phyloP scores from a whole-genome alignment of 2,888 invertebrate genomes.

The Chalcis sispes region DNA sequence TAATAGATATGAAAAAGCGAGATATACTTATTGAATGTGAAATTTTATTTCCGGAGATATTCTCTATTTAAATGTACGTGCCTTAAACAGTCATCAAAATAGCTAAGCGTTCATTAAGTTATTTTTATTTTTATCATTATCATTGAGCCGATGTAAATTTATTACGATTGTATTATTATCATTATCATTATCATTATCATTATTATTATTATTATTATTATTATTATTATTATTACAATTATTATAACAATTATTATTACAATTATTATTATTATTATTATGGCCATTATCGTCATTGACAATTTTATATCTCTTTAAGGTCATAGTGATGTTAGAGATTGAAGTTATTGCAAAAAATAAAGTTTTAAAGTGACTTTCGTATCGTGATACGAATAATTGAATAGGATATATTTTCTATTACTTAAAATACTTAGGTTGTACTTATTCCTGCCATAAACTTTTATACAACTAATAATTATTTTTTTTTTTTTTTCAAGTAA shows the following conservation, averaged over 20 bases:
- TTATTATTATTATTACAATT: not conserved
- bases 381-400: too few relatives aligned
- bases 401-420: not conserved
- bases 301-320: not conserved
- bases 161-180: slow-evolving; percentile 5
- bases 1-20: slow-evolving; percentile 14
- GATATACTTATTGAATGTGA: slow-evolving; percentile 30
- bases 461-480: not conserved
- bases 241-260: not conserved
- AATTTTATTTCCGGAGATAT: slow-evolving; percentile 22
- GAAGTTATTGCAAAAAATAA: too few relatives aligned
- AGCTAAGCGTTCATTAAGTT: slow-evolving; percentile 24
- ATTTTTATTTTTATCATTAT: slow-evolving; percentile 33
- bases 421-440: slow-evolving; percentile 22
- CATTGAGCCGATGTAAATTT: slow-evolving; percentile 27
- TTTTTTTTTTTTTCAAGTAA: not conserved
- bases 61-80: slow-evolving; percentile 29
- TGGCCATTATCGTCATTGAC: not conserved
- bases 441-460: slow-evolving; percentile 35
- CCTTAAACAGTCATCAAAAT: slow-evolving; percentile 45
- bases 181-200: not conserved
- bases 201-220: slow-evolving; percentile 1
- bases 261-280: not conserved
- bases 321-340: too few relatives aligned
- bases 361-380: too few relatives aligned